Conservation (phyloP, 2,113 vertebrate species). For the Phylloscopus trochilus region DNA sequence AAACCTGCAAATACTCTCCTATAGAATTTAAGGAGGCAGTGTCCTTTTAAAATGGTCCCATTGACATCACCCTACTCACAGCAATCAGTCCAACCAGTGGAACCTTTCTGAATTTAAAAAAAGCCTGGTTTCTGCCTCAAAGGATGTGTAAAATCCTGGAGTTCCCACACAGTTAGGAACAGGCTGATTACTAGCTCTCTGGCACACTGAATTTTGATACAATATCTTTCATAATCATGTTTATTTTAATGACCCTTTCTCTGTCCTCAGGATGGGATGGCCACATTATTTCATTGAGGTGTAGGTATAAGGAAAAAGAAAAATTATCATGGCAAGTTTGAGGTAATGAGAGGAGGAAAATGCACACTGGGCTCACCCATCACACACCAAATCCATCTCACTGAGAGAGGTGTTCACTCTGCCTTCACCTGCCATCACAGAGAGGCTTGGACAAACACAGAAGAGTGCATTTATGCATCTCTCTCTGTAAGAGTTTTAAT, state of each 20-base stretch:
- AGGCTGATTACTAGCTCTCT: not conserved
- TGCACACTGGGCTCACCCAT: not conserved
- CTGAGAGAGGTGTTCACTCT: not conserved
- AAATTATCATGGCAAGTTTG: not conserved
- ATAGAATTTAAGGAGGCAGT: not conserved
- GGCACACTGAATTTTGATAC: not conserved
- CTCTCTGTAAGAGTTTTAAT: not conserved
- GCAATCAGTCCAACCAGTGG: not conserved
- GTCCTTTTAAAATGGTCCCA: not conserved
- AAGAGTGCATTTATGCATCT: not conserved
- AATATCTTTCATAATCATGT: not conserved
- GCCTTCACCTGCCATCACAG: not conserved
- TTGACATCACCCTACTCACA: not conserved
- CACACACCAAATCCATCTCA: not conserved
- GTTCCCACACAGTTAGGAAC: not conserved
- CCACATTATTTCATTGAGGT: not conserved
- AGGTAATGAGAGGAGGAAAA: not conserved
- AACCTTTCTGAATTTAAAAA: not conserved
- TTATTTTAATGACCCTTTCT: not conserved
- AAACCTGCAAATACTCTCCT: not conserved
- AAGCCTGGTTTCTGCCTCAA: not conserved
- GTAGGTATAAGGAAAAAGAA: not conserved
- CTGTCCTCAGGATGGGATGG: not conserved
- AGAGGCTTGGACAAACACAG: not conserved
- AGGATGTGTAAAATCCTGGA: not conserved